A percentile compares a stretch with the other conserved stretches of the same genome.
These are phyloP conservation scores for Triplophysa tibetana DNA, from an alignment of 2,113 vertebrate genomes.

Conservation along the genomic window DNA sequence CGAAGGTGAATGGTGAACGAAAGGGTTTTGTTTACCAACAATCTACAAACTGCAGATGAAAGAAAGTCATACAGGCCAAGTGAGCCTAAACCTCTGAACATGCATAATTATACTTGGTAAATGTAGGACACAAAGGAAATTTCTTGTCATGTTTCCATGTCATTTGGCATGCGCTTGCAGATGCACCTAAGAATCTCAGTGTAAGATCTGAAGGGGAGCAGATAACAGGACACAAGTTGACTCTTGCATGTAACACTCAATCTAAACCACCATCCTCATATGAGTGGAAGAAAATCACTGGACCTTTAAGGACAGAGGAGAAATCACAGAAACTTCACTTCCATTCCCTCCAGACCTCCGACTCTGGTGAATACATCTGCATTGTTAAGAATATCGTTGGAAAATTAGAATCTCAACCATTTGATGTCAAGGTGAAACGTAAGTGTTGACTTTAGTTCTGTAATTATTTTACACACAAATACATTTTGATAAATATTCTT, in stretches of 20 bases:
- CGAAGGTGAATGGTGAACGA: too few relatives aligned
- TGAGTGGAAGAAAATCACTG: slow-evolving; percentile 57
- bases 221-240: slow-evolving; percentile 48
- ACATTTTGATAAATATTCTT: background rate
- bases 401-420: slow-evolving; percentile 14
- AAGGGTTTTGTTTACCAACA: too few relatives aligned
- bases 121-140: too few relatives aligned
- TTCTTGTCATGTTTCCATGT: too few relatives aligned
- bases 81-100: too few relatives aligned
- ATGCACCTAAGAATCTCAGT: slow-evolving; percentile 57
- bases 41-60: too few relatives aligned
- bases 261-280: slow-evolving; percentile 45
- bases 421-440: slow-evolving; percentile 61
- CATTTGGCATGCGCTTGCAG: slow-evolving; percentile 46
- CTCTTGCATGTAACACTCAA: slow-evolving; percentile 50
- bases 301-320: background rate
- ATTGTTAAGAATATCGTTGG: slow-evolving; percentile 52
- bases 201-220: background rate
- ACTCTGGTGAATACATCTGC: slow-evolving; percentile 63
- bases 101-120: too few relatives aligned
- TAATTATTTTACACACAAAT: background rate
- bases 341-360: slow-evolving; percentile 16
- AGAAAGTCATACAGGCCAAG: too few relatives aligned
- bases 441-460: slow-evolving; percentile 44
- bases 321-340: background rate